Evolutionary conservation across 2,888 invertebrate species (phyloP).

Genomic region (Drosophila percnosoma): DNA sequence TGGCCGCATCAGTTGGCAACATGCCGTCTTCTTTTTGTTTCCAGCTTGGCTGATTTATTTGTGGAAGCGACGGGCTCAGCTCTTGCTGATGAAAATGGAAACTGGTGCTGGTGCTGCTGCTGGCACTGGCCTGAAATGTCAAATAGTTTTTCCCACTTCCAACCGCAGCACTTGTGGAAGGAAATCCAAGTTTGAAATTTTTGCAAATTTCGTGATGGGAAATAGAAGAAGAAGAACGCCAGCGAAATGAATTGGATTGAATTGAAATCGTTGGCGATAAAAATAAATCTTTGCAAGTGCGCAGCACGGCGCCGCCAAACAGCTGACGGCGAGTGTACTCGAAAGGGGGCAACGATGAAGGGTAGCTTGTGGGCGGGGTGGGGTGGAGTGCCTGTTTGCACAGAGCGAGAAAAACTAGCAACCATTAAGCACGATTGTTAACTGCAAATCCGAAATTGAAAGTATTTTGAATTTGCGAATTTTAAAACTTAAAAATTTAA

Average conservation of each 20-base stretch:
- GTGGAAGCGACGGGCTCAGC: constrained; percentile 31
- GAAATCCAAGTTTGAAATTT: constrained; percentile 27
- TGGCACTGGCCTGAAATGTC: constrained; percentile 33
- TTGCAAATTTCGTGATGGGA: constrained; percentile 33
- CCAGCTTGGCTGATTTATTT: constrained; percentile 15
- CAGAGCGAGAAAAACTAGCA: background rate
- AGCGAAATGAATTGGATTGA: constrained; percentile 78
- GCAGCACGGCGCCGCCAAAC: constrained; percentile 69
- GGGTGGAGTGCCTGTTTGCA: background rate
- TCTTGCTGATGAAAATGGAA: constrained; percentile 53
- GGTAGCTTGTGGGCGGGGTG: background rate
- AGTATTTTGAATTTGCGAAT: background rate
- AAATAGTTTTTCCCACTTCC: constrained; percentile 45
- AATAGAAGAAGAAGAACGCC: constrained; percentile 15
- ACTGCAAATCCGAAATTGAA: background rate
- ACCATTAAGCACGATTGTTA: background rate
- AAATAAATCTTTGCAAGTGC: constrained; percentile 83
- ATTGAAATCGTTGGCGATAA: constrained; percentile 83
- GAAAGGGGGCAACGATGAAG: background rate
- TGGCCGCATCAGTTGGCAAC: constrained; percentile 20
- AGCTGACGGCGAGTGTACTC: constrained; percentile 65
- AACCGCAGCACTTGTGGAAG: constrained; percentile 34
- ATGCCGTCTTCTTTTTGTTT: background rate
- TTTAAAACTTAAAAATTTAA: background rate
- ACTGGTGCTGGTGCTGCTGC: background rate